Percentiles rank a stretch among this genome's conserved stretches.
phyloP scores from a whole-genome alignment of 2,113 vertebrate genomes.

The Mustela nigripes region DNA sequence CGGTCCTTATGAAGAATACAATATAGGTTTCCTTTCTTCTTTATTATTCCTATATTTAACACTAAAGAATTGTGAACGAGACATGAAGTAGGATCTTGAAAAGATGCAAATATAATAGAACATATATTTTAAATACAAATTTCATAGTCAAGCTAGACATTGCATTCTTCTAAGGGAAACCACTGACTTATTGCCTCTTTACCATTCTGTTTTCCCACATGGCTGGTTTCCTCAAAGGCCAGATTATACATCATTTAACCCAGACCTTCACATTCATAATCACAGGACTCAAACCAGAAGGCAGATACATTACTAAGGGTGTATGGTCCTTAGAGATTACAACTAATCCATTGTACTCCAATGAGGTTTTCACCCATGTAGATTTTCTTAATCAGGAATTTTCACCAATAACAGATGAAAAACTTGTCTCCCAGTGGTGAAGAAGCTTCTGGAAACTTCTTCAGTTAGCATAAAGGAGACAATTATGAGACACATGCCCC shows the following conservation, averaged over 20 bases:
- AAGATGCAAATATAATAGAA: background rate
- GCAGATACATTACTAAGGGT: background rate
- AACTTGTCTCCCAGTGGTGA: background rate
- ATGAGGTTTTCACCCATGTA: background rate
- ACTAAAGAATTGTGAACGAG: background rate
- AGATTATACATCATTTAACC: background rate
- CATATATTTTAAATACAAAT: background rate
- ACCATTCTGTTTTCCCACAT: background rate
- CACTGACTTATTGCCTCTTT: background rate
- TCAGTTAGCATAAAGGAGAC: background rate
- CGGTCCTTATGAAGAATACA: background rate
- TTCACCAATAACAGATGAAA: background rate
- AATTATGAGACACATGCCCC: background rate
- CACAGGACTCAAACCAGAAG: background rate
- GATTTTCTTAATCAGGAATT: background rate
- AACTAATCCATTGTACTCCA: rapidly evolving
- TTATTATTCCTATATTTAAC: background rate
- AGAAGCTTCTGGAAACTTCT: background rate
- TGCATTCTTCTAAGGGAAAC: background rate
- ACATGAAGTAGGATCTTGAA: background rate
- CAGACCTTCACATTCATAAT: background rate
- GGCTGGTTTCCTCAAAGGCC: background rate
- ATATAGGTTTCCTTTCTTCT: background rate
- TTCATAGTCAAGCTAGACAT: background rate
- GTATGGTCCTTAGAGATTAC: rapidly evolving